Evolutionary conservation across 2,888 invertebrate genomes (phyloP).

Genomic region (Nomada hirtipes): DNA sequence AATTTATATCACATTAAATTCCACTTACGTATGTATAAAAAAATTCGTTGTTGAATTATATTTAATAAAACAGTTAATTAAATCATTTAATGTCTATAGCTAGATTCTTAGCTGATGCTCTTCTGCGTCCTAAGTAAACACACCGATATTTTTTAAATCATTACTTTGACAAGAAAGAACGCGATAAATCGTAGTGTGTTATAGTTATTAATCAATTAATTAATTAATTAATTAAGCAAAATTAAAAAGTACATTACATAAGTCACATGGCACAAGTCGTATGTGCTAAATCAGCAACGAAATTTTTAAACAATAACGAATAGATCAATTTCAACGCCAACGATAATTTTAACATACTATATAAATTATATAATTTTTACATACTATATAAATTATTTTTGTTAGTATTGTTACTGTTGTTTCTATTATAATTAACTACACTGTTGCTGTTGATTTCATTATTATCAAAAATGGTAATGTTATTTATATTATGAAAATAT

Average conservation of each 20-base stretch:
- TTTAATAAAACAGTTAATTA: neutral
- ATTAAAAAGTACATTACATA: neutral
- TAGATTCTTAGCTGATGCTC: no score
- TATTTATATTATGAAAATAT: conserved; percentile 37
- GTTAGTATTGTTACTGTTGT: neutral
- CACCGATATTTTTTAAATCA: no score
- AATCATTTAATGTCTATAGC: neutral
- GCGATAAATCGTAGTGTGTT: no score
- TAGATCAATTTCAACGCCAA: neutral
- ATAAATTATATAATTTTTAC: neutral
- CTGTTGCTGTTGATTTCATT: neutral
- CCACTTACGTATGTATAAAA: no score
- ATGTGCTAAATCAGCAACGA: no score
- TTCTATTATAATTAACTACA: neutral
- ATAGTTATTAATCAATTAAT: no score
- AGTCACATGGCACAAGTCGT: no score
- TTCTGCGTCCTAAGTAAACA: no score
- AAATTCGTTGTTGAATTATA: neutral
- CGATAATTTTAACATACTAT: neutral
- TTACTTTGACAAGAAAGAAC: no score
- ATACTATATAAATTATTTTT: neutral
- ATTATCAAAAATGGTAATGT: neutral
- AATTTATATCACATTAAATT: no score
- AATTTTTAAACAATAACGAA: neutral
- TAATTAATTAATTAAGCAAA: neutral